These are phyloP conservation scores for Takifugu ocellatus DNA, from an alignment of 2,797 vertebrate genomes.

Conservation along the genomic window DNA sequence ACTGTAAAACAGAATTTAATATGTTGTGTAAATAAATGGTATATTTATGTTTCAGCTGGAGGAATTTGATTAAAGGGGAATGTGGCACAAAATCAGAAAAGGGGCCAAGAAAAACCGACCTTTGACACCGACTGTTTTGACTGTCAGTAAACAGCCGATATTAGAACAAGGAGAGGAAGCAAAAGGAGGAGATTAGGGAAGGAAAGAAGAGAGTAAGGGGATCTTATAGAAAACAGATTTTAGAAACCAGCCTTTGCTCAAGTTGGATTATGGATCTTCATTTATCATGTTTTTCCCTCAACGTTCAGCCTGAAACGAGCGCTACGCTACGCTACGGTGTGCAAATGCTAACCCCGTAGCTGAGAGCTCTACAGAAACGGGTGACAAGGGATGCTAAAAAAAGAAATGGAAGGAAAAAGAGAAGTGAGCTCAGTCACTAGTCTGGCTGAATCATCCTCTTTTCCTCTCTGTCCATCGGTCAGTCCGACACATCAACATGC, in stretches of 20 bases:
- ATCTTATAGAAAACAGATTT: not conserved
- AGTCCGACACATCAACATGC: conserved; percentile 25
- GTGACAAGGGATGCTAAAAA: too few species aligned
- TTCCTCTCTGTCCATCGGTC: not conserved
- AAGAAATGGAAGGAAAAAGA: conserved; percentile 21
- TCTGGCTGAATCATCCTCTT: conserved; percentile 6
- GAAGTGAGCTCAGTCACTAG: conserved; percentile 28
- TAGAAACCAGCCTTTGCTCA: not conserved
- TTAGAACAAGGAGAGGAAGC: not conserved
- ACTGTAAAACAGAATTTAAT: conserved; percentile 3
- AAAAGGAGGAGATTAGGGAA: not conserved
- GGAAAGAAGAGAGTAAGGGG: not conserved
- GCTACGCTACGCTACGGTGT: too few species aligned
- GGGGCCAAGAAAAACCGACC: conserved; percentile 27
- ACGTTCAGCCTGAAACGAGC: too few species aligned
- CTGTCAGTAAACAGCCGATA: conserved; percentile 1
- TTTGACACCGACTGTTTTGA: conserved; percentile 30
- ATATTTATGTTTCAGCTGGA: conserved; percentile 28
- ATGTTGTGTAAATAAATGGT: conserved; percentile 13
- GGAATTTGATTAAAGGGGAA: conserved; percentile 39
- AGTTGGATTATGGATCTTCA: too few species aligned
- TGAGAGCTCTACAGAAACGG: too few species aligned
- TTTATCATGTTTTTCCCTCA: too few species aligned
- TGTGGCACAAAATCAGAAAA: conserved; percentile 20
- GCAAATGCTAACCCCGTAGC: too few species aligned